Evolutionary conservation across 2,888 invertebrate genomes (phyloP), one percentile per base, ranked within the genome.

Genomic region (Helleia helle): DNA sequence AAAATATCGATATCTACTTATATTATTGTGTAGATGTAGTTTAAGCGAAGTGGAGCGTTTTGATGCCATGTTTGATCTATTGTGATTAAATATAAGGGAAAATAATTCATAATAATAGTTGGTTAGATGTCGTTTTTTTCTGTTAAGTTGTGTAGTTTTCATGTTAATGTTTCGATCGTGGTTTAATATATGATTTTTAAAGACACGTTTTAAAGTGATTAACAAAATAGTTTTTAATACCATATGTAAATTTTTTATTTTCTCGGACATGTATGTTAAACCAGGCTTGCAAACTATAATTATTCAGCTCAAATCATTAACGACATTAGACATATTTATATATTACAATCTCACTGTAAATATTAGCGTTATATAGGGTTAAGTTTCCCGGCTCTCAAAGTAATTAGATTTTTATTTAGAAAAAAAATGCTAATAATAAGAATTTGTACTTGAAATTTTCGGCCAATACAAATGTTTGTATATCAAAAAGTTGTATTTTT

Each of bases 331-430:
- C 76, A 79, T 76, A 61, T 67, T 66, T 62, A 72, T 77, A 74
- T 63, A 69, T 69, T 65, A 58, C 73, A 80, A 83, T 81, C 80
- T 83, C 83, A 80, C 60, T 83, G 83, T 83, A 84, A 75, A 83
- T 83, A 84, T 67, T 74, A 77, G 65, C 61, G 57, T 65, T 69
- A 71, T 64, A 60, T 63, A 62, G 60, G 49, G 22, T 22, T 81
- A 83, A 80, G 79, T 65, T 66, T 81, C 79, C 83, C 72, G 84
- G 84, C 84, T 84, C 84, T 83, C 83, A 81, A 84, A 83, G 84
- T 83, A 81, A 79, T 80, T 77, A 77, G 69, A 68, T 69, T 70
- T 73, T 71, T 36, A 31, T 69, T 71, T 72, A 74, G 77, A 70
- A 68, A n/a, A n/a, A n/a, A 64, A 76, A 67, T 65, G 64, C 59